Conservation (phyloP, 2,113 vertebrate genomes). For the Fregetta grallaria region DNA sequence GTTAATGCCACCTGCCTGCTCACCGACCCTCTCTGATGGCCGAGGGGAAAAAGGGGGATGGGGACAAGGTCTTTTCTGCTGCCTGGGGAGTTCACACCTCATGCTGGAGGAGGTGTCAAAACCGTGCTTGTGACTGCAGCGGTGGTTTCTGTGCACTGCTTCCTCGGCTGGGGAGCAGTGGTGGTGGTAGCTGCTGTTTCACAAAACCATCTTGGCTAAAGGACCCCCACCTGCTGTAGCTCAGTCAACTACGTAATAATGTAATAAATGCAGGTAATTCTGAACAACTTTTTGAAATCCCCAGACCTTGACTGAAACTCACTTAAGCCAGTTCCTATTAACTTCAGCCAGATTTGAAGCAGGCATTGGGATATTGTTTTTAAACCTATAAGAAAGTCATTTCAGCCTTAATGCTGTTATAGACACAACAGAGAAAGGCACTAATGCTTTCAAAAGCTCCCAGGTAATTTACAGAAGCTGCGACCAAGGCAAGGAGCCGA, state of each 20-base stretch:
- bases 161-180: not conserved
- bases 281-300: not conserved
- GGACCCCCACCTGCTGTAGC: not conserved
- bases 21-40: not conserved
- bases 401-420: constrained; percentile 11
- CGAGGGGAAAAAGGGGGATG: not conserved
- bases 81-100: fast-evolving
- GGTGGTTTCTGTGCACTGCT: fast-evolving
- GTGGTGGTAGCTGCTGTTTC: not conserved
- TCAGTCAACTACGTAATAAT: fast-evolving
- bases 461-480: not conserved
- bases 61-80: not conserved
- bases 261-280: not conserved
- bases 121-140: fast-evolving
- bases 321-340: not conserved
- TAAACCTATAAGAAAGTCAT: not conserved
- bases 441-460: constrained; percentile 1
- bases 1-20: not conserved
- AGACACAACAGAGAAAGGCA: not conserved
- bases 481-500: not conserved
- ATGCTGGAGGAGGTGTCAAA: not conserved
- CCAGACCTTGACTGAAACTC: not conserved
- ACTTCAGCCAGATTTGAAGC: not conserved
- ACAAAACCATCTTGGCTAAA: not conserved
- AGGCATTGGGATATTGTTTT: not conserved